These are phyloP conservation scores for Phalacrocorax pelagicus DNA, from an alignment of 2,113 vertebrate genomes.

Conservation along the genomic window DNA sequence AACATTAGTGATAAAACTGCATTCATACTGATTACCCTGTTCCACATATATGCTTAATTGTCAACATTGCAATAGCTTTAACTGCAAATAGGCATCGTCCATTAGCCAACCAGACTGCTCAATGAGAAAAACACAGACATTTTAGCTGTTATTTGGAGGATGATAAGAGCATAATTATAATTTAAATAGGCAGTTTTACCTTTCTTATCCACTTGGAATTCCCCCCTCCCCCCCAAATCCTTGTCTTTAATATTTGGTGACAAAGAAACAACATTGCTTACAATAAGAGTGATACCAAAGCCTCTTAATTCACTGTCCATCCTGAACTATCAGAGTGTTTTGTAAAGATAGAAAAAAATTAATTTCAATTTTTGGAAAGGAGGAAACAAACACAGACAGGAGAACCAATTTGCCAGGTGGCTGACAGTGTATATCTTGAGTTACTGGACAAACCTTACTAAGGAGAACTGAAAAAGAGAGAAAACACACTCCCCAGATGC, in stretches of 20 bases:
- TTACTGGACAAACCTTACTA: background rate
- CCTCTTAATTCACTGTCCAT: background rate
- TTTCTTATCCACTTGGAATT: background rate
- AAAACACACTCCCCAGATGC: background rate
- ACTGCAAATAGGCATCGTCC: slow-evolving; percentile 73
- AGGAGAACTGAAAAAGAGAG: background rate
- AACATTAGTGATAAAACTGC: slow-evolving; percentile 59
- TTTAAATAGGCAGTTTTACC: slow-evolving; percentile 43
- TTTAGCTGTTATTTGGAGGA: slow-evolving; percentile 53
- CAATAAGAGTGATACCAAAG: background rate
- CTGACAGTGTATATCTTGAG: background rate
- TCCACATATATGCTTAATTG: slow-evolving; percentile 66
- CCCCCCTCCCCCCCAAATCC: background rate
- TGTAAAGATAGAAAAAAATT: background rate
- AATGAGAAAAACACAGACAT: slow-evolving; percentile 56
- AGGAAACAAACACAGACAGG: background rate
- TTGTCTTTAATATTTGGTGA: background rate
- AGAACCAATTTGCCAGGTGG: background rate
- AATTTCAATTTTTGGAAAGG: background rate
- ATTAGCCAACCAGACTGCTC: slow-evolving; percentile 68
- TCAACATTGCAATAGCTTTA: slow-evolving; percentile 65
- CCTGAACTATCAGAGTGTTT: background rate
- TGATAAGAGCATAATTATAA: slow-evolving; percentile 41
- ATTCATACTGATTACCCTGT: slow-evolving; percentile 54
- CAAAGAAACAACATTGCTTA: background rate